These are phyloP conservation scores for Lacerta agilis DNA, from an alignment of 2,797 vertebrate genomes.

Conservation along the genomic window DNA sequence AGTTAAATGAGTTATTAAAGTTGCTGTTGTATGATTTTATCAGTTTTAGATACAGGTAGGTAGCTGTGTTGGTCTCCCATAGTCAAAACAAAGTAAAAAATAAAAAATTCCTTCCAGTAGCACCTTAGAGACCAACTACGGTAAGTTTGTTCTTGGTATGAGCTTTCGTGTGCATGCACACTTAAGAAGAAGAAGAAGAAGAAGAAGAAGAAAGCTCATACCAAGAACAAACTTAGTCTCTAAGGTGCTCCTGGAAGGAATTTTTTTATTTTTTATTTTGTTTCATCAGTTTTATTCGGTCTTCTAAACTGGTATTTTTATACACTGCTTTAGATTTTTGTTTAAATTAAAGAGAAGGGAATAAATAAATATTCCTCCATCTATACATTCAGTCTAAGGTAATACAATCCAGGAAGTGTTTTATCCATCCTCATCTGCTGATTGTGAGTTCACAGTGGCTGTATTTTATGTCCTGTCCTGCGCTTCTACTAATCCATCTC, in stretches of 20 bases:
- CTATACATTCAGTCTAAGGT: not conserved
- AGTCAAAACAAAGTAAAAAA: too few species aligned
- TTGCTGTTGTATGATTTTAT: not conserved
- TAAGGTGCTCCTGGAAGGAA: too few species aligned
- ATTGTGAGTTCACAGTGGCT: not conserved
- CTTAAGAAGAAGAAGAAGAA: too few species aligned
- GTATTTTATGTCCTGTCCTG: not conserved
- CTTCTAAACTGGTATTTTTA: not conserved
- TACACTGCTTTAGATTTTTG: too few species aligned
- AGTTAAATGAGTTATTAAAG: not conserved
- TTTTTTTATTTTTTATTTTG: too few species aligned
- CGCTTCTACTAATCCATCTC: not conserved
- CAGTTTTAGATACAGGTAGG: not conserved
- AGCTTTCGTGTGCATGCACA: too few species aligned
- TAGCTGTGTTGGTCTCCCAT: too few species aligned
- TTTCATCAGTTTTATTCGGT: not conserved
- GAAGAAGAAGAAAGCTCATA: too few species aligned
- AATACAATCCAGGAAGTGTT: not conserved
- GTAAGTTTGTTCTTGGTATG: too few species aligned
- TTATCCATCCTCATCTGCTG: not conserved
- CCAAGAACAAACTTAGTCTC: too few species aligned
- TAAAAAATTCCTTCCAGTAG: too few species aligned
- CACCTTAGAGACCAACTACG: too few species aligned
- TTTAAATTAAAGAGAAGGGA: not conserved
- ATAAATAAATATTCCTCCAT: not conserved